Base-by-base conservation (phyloP, 2,888 invertebrate species). In the Stenodema calcarata region DNA sequence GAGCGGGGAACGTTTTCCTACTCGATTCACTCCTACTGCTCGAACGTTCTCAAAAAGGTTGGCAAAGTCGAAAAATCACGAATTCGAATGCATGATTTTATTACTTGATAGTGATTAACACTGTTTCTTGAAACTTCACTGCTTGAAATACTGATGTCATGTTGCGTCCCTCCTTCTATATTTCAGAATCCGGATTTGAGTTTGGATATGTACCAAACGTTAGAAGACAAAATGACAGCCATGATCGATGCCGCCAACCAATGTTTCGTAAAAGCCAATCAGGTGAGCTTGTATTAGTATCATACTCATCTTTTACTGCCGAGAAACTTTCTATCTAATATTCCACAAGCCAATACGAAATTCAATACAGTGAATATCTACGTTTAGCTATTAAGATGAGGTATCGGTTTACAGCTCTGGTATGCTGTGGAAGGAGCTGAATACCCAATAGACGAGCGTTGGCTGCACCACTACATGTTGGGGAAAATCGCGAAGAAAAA, bases 391-490 rank as follows among this genome's bases (percentile, higher is more conserved):
- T n/a, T n/a, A n/a, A n/a, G n/a, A n/a, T 75, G 27, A 6, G 23
- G 23, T 62, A 16, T 14, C n/a, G 50, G 7, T 14, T 84, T 82
- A 1, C 41, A 89, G 88, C 41, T 88, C 27, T 89, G 89, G 89
- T 88, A 88, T 81, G 86, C 85, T 69, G 87, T 87, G 6, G 82
- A 82, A 41, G 87, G 87, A 41, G 89, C 87, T 12, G 87, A 84
- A 27, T 89, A 89, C 35, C 87, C 89, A 35, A 94, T 94, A 88
- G 97, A 98, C 90, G 98, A 98, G 90, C 93, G 95, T 87, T 99
- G 98, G 98, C 92, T 98, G 47, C 95, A 96, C 90, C 96, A 97
- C 91, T 98, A 98, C 90, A 97, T 98, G 96, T 92, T 98, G n/a
- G 98, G 97, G 0, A 99, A 99, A 93, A 95, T 98, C 83, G 94